Percentiles rank a stretch among this genome's conserved stretches.
phyloP scores from a whole-genome alignment of 2,113 vertebrate genomes.

The Lophotis ruficrista region DNA sequence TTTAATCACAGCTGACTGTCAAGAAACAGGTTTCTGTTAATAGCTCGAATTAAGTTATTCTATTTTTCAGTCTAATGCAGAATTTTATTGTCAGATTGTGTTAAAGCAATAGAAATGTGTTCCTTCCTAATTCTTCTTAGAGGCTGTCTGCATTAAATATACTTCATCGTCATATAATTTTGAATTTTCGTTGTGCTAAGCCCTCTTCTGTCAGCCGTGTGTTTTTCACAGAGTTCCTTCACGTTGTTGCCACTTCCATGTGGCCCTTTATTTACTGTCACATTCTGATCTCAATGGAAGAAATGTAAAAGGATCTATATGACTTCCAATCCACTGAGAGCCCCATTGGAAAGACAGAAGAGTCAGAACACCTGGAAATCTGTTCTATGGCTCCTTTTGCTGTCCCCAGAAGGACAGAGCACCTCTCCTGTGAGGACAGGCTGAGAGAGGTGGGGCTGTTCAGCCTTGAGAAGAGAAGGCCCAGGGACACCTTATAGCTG shows the following conservation, averaged over 20 bases:
- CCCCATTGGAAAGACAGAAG: background rate
- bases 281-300: background rate
- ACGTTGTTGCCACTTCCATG: background rate
- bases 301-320: background rate
- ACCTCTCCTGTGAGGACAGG: too few relatives aligned
- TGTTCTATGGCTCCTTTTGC: background rate
- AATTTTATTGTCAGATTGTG: background rate
- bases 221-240: background rate
- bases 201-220: background rate
- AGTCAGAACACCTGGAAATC: background rate
- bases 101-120: background rate
- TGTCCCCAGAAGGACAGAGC: background rate
- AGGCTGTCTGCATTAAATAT: background rate
- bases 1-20: background rate
- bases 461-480: too few relatives aligned
- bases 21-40: background rate
- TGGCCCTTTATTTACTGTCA: background rate
- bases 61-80: background rate
- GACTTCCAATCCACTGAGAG: background rate
- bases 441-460: too few relatives aligned
- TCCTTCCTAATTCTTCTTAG: background rate
- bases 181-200: background rate
- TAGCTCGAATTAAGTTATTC: background rate
- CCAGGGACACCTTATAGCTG: too few relatives aligned
- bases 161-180: background rate